Conservation (phyloP, 1,140 invertebrate genomes). For the Pseudomyrmex concolor region DNA sequence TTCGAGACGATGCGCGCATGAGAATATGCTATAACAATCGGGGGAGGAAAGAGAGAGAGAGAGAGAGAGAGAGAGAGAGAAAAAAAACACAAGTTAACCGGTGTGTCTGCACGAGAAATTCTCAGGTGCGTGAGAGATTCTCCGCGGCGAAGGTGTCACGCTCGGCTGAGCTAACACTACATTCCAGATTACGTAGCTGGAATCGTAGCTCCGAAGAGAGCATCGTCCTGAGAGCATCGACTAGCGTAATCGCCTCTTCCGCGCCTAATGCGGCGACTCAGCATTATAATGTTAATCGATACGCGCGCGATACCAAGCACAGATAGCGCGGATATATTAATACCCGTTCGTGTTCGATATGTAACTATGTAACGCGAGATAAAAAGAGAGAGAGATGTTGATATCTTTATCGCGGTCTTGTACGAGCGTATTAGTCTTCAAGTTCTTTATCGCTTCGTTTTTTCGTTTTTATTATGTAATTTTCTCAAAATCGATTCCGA, state of each 20-base stretch:
- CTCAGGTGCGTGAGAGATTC: slow-evolving; percentile 71
- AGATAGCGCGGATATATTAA: too few species aligned
- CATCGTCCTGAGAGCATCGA: slow-evolving; percentile 41
- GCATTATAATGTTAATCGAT: slow-evolving; percentile 13
- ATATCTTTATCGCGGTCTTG: too few species aligned
- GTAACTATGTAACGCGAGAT: too few species aligned
- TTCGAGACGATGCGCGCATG: not conserved
- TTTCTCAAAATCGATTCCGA: too few species aligned
- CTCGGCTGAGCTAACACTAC: slow-evolving; percentile 79
- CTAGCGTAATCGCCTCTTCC: slow-evolving; percentile 15
- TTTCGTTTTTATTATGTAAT: too few species aligned
- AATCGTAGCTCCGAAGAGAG: slow-evolving; percentile 73
- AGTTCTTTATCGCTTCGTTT: too few species aligned
- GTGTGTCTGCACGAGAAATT: slow-evolving; percentile 71
- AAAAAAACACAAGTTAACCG: slow-evolving; percentile 17
- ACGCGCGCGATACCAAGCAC: not conserved
- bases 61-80: too few species aligned
- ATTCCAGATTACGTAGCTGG: slow-evolving; percentile 80
- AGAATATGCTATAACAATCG: slow-evolving; percentile 23
- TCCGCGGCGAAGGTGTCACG: slow-evolving; percentile 74
- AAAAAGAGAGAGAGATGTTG: too few species aligned
- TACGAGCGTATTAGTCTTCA: too few species aligned
- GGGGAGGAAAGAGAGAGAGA: too few species aligned
- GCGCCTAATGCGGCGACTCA: slow-evolving; percentile 11
- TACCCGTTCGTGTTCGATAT: too few species aligned